These are phyloP conservation scores for Drosophila sp. DNA, from an alignment of 1,140 invertebrate species.

Conservation along the genomic window DNA sequence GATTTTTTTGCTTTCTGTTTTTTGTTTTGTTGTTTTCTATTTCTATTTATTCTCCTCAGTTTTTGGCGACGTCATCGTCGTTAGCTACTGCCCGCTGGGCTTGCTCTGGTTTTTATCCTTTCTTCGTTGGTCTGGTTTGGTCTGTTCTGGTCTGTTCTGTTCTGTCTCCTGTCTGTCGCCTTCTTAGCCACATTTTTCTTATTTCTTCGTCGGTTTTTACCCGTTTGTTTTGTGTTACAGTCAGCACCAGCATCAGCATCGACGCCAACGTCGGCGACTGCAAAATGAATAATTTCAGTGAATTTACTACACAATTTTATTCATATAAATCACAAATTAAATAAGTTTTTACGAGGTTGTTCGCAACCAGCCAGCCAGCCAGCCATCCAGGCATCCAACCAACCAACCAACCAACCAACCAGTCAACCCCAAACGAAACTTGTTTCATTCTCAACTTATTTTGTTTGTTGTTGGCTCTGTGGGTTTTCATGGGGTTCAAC, in stretches of 20 bases:
- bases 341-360: constrained; percentile 81
- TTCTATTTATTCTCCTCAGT: constrained; percentile 8
- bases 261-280: constrained; percentile 28
- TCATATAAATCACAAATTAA: constrained; percentile 82
- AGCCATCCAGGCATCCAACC: background rate
- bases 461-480: constrained; percentile 16
- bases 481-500: background rate
- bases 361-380: constrained; percentile 27
- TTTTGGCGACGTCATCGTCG: constrained; percentile 27
- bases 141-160: background rate
- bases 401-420: constrained; percentile 20
- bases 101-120: constrained; percentile 46
- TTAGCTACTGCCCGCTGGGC: constrained; percentile 27
- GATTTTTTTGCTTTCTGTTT: constrained; percentile 33
- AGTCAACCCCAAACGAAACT: constrained; percentile 74
- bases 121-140: background rate
- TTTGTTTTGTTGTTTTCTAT: background rate
- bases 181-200: constrained; percentile 13
- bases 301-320: constrained; percentile 81
- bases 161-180: constrained; percentile 1
- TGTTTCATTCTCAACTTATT: constrained; percentile 64
- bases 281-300: constrained; percentile 77
- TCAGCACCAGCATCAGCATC: background rate
- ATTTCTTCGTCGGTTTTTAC: constrained; percentile 8
- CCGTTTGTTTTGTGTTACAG: constrained; percentile 20